Conservation (phyloP, 2,113 vertebrate genomes). For the Rhynchopsitta pachyrhyncha region DNA sequence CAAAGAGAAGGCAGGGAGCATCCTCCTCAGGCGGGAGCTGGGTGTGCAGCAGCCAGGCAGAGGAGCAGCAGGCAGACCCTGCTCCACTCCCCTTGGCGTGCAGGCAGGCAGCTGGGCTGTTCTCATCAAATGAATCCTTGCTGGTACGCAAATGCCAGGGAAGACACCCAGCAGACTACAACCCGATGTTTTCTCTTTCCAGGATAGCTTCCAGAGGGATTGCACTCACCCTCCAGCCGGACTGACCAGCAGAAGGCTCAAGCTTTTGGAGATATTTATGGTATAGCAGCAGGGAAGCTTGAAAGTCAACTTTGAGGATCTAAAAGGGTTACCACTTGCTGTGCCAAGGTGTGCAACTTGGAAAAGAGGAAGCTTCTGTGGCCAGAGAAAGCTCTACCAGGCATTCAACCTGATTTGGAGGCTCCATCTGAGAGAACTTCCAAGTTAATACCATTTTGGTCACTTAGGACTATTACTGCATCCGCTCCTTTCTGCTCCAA, state of each 20-base stretch:
- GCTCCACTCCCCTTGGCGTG: neutral
- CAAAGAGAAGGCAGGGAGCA: neutral
- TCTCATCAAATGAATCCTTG: neutral
- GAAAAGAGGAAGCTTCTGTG: neutral
- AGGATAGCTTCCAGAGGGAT: neutral
- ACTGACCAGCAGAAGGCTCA: neutral
- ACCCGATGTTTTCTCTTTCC: neutral
- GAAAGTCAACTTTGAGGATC: neutral
- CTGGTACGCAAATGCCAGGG: neutral
- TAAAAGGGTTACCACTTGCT: neutral
- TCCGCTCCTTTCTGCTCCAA: neutral
- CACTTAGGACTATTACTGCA: neutral
- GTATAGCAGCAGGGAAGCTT: neutral
- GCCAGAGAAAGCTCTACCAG: neutral
- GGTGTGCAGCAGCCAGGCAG: neutral
- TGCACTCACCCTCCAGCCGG: neutral
- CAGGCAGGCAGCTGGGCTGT: fast-evolving
- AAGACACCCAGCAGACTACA: neutral
- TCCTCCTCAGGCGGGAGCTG: neutral
- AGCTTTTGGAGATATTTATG: neutral
- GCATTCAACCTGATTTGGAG: neutral
- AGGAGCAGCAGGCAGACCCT: neutral
- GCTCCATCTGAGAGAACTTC: neutral
- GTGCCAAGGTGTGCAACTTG: neutral
- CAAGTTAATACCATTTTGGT: neutral